A percentile compares a stretch with the other conserved stretches of the same genome.
Conservation (phyloP, 2,888 invertebrate genomes). For the Eremobia ochroleuca region DNA sequence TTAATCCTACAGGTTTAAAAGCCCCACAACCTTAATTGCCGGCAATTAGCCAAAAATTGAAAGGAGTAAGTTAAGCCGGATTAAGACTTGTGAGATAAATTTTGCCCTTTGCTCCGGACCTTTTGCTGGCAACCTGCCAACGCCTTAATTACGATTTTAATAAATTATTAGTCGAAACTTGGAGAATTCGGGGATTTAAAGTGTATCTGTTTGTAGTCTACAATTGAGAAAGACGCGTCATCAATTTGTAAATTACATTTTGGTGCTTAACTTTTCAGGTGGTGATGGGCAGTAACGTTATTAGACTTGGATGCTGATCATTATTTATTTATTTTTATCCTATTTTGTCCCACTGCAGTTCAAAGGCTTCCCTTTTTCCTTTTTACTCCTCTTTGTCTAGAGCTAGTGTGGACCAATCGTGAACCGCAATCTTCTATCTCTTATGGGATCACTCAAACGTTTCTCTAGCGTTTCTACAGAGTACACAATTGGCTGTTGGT, state of each 20-base stretch:
- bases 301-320: background rate
- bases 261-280: slow-evolving; percentile 20
- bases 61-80: slow-evolving; percentile 66
- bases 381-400: background rate
- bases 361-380: background rate
- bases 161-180: slow-evolving; percentile 76
- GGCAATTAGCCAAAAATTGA: slow-evolving; percentile 71
- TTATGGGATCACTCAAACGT: background rate
- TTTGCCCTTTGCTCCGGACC: slow-evolving; percentile 67
- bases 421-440: too few species aligned
- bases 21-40: slow-evolving; percentile 62
- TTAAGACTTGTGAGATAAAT: slow-evolving; percentile 69
- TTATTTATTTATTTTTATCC: background rate
- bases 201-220: slow-evolving; percentile 38
- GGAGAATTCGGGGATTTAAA: slow-evolving; percentile 65
- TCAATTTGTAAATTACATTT: slow-evolving; percentile 29
- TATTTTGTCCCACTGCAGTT: background rate
- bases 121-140: slow-evolving; percentile 69
- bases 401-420: too few species aligned
- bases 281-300: slow-evolving; percentile 1
- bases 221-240: slow-evolving; percentile 38
- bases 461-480: background rate
- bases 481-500: background rate
- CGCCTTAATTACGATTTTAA: slow-evolving; percentile 80
- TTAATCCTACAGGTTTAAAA: slow-evolving; percentile 47